Evolutionary conservation across 2,113 vertebrate genomes (phyloP).

Genomic region (Trogon surrucura): DNA sequence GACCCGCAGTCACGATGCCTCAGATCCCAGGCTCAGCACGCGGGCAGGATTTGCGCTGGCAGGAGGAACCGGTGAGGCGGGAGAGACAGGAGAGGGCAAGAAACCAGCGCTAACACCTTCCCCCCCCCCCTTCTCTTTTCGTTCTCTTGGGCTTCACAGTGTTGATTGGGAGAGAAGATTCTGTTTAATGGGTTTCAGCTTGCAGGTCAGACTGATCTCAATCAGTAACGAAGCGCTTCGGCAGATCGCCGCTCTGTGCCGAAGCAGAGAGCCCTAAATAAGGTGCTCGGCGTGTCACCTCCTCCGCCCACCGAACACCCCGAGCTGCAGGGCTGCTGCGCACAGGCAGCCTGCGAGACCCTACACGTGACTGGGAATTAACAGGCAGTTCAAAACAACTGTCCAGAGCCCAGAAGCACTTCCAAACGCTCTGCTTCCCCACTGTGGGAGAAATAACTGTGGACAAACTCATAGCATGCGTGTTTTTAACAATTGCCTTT

Average conservation of each 20-base stretch:
- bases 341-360: background rate
- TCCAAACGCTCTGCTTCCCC: constrained; percentile 36
- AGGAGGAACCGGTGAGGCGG: background rate
- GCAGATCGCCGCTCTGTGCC: constrained; percentile 37
- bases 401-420: background rate
- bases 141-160: background rate
- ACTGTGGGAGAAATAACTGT: constrained; percentile 54
- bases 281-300: background rate
- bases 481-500: constrained; percentile 74
- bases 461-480: constrained; percentile 61
- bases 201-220: constrained; percentile 68
- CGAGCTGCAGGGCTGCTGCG: background rate
- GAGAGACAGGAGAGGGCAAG: background rate
- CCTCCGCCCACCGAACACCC: background rate
- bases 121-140: background rate
- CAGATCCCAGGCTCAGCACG: background rate
- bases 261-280: constrained; percentile 37
- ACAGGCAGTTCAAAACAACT: constrained; percentile 40
- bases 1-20: background rate
- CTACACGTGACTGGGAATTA: background rate
- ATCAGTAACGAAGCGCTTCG: constrained; percentile 68
- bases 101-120: no score
- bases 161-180: background rate
- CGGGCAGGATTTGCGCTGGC: background rate
- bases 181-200: constrained; percentile 63